Evolutionary conservation across 2,888 invertebrate genomes (phyloP), one percentile per base, ranked within the genome.

Genomic region (Oligia latruncula): DNA sequence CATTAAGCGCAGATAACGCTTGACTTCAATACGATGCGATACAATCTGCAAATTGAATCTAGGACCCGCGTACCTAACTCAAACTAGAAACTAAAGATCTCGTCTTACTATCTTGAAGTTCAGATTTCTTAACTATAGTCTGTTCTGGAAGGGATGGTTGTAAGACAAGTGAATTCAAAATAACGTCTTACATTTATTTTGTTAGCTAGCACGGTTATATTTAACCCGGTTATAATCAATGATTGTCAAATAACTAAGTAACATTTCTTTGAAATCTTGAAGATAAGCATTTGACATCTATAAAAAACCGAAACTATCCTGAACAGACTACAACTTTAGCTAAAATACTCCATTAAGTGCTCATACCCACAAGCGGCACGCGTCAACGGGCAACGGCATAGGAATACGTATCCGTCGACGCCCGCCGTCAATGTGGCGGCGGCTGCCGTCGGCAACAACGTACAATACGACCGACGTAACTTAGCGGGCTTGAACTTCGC

Each of bases 31-130:
- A 77, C 62, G 67, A 68, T 55, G n/a, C 8, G 62, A 65, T 35
- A 77, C 75, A 67, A 82, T 86, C 82, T 75, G n/a, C 43, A 75
- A 86, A 82, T 78, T 80, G 74, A 77, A 87, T 83, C 71, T 77
- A 29, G 4, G 64, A 77, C 68, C 43, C 70, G n/a, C 60, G 70
- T 64, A 43, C 52, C 62, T 77, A 74, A 73, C 52, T 80, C n/a
- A 73, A 72, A 77, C 46, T 29, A 40, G 29, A 20, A 55, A 55
- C 65, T 70, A 23, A 60, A 60, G 64, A 74, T 75, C 77, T 68
- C 43, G 20, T 49, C 40, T 35, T 64, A 35, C 43, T 40, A 74
- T 75, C 68, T 46, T 17, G 35, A 60, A 71, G 46, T 76, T 40
- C 5, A 55, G 17, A 55, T 58, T 58, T 40, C 9, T 9, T 9